Base-by-base conservation (phyloP, 2,797 vertebrate genomes). In the Phyllotis vaccarum region DNA sequence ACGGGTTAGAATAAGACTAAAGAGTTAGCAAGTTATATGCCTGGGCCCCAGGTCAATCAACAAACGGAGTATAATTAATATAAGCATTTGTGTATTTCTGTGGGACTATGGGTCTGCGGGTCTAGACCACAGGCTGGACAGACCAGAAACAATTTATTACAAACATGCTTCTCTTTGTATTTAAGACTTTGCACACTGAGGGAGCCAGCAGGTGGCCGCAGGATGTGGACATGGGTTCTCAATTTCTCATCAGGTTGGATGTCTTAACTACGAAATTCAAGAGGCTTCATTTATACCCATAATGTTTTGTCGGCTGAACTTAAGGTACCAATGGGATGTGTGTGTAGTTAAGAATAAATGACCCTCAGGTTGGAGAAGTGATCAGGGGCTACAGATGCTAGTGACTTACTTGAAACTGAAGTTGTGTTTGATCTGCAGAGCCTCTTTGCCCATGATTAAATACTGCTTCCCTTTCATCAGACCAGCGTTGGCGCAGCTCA, bases 371-470 rank as follows among this genome's bases (percentile, higher is more conserved):
- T 5, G 9, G 62, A 93, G 79, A 60, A 46, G 90, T 95, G 75
- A 60, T 92, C 83, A 88, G 72, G 72, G 17, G 5, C 1, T 89
- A 66, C 78, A 90, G 62, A 37, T 17, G 58, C 27, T 40, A 27
- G 78, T 52, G 34, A 98, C 98, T 98, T 98, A 99, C 98, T 91
- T 98, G 97, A 98, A 98, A 34, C 5, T 97, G 96, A 97, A 98
- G 56, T 98, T 98, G 43, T 97, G 0, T 3, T 62, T 97, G 93
- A 99, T 98, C 97, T 98, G 98, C 56, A 99, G 98, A 34, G 99
- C 99, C 31, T 99, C 98, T 97, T 99, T 98, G 24, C 99, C 99
- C 98, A 99, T 99, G 96, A 99, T 98, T 97, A 99, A 93, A 97
- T 99, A 99, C 64, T 99, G 98, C 43, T 97, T 97, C 88, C 98